A percentile compares a stretch with the other conserved stretches of the same genome.
Conservation (phyloP, 2,888 invertebrate genomes). For the Synanthedon myopaeformis region DNA sequence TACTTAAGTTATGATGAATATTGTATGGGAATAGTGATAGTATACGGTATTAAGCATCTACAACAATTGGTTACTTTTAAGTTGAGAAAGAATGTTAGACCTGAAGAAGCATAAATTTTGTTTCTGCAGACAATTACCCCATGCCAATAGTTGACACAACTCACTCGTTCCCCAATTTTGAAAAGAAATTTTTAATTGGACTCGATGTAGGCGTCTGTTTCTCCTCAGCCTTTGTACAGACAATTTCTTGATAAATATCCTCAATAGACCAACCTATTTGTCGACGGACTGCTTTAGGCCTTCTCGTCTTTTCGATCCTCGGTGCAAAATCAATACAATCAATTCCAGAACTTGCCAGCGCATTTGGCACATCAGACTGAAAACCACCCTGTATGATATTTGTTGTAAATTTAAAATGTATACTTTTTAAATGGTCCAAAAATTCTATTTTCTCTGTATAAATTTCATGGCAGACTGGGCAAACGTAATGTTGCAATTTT, state of each 20-base stretch:
- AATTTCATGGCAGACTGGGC: constrained; percentile 60
- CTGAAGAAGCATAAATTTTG: constrained; percentile 14
- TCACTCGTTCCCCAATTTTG: constrained; percentile 64
- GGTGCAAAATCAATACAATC: constrained; percentile 56
- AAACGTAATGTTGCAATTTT: constrained; percentile 56
- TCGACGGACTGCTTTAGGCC: constrained; percentile 48
- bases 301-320: constrained; percentile 45
- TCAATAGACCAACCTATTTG: constrained; percentile 66
- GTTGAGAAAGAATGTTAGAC: constrained; percentile 1
- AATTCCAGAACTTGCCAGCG: constrained; percentile 25
- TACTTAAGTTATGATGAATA: too few species aligned
- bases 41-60: too few species aligned
- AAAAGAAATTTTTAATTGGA: constrained; percentile 57
- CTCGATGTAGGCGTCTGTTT: constrained; percentile 52
- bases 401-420: constrained; percentile 27
- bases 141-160: constrained; percentile 50
- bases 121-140: constrained; percentile 18
- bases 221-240: constrained; percentile 50
- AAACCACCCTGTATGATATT: neutral
- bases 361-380: constrained; percentile 5
- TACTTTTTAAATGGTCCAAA: constrained; percentile 46
- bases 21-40: too few species aligned
- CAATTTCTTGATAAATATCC: constrained; percentile 65
- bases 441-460: constrained; percentile 44
- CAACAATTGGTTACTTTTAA: too few species aligned